Base-by-base conservation (phyloP, 1,140 invertebrate genomes). In the Cecropterus lyciades region DNA sequence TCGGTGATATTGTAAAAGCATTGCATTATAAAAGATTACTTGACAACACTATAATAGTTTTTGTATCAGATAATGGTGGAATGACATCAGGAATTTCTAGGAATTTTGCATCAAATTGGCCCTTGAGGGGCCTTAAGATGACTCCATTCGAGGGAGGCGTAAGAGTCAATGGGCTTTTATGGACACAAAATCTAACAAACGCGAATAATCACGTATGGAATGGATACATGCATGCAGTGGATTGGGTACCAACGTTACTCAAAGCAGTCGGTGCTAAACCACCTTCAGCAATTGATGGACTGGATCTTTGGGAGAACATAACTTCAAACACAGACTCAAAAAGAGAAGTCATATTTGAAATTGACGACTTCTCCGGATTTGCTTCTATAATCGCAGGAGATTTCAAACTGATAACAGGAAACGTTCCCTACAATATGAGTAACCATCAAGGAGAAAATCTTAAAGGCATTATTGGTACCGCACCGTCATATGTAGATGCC, bases 81-180 rank as follows among this genome's bases (percentile, higher is more conserved):
- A 95, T 96, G 13, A 95, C 96, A 0, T 83, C 93, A 30, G 96
- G 95, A 11, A 91, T 94, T 57, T 94, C 96, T 72, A 87, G 91
- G 8, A 98, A 98, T 87, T 94, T 94, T 33, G 97, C 96, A 11
- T 97, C 96, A 17, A 99, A 99, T 92, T 98, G 95, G 93, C 98
- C 98, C 40, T 90, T 98, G 0, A 94, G 96, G 89, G 97, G 97
- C n/a, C 48, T 93, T 65, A 98, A 99, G 92, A 94, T 95, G 65
- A 95, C 95, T n/a, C 93, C 96, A 0, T 98, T 96, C 95, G 97
- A 99, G 91, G 98, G 98, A 11, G 97, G 96, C 1, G 93, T 96
- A 0, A 93, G 97, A 71, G 95, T 95, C 0, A 93, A 94, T 0
- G 96, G 96, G 0, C 95, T 97, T 11, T 89, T 98, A 66, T 98